phyloP scores from a whole-genome alignment of 2,888 invertebrate species.

The Drosophila quinaria region DNA sequence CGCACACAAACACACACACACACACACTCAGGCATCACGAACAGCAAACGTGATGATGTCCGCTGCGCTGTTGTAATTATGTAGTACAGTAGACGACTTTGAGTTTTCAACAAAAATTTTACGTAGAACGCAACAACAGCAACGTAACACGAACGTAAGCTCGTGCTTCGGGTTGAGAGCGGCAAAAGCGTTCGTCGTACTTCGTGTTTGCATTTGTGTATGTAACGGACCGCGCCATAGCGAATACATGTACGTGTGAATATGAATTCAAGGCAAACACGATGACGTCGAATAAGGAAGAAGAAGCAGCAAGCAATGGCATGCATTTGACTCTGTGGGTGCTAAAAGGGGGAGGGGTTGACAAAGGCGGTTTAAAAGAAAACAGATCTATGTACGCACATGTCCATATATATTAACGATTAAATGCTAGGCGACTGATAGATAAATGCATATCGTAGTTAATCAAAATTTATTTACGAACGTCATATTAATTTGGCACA shows the following conservation, averaged over 20 bases:
- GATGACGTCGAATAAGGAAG: conserved; percentile 63
- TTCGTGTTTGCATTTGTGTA: conserved; percentile 50
- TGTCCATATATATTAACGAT: background rate
- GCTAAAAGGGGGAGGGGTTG: conserved; percentile 6
- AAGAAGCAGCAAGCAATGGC: conserved; percentile 45
- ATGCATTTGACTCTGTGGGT: conserved; percentile 46
- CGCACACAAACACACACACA: conserved; percentile 26
- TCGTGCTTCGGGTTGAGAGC: conserved; percentile 22
- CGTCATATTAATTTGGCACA: background rate
- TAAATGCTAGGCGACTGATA: conserved; percentile 4
- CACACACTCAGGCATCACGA: conserved; percentile 19
- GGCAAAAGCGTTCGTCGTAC: conserved; percentile 27
- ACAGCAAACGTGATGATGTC: conserved; percentile 58
- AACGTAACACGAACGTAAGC: conserved; percentile 43
- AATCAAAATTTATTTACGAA: background rate
- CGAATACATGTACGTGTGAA: conserved; percentile 25
- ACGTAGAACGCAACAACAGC: conserved; percentile 64
- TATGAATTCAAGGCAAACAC: conserved; percentile 71
- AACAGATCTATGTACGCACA: background rate
- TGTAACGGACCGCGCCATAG: conserved; percentile 53
- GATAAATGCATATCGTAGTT: conserved; percentile 16
- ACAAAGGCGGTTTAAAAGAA: conserved; percentile 3
- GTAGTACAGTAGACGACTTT: conserved; percentile 80
- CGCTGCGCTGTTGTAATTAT: conserved; percentile 71
- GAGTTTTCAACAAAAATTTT: conserved; percentile 77